Conservation (phyloP, 2,113 vertebrate species). For the Lophotis ruficrista region DNA sequence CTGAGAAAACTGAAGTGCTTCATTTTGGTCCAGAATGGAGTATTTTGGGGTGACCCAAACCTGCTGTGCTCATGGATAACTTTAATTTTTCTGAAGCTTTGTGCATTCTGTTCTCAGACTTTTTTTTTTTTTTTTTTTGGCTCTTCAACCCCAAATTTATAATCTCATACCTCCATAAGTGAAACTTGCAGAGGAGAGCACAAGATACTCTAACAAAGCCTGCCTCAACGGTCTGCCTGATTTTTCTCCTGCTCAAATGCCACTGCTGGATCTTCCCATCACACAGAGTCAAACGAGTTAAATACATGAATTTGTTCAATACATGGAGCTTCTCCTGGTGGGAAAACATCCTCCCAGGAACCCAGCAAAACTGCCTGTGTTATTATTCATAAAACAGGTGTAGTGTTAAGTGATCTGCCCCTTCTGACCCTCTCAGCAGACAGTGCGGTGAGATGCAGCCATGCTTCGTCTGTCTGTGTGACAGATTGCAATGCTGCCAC, state of each 20-base stretch:
- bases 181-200: not conserved
- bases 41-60: not conserved
- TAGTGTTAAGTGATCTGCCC: constrained; percentile 70
- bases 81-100: not conserved
- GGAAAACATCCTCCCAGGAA: constrained; percentile 61
- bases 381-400: constrained; percentile 69
- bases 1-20: not conserved
- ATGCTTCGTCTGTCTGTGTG: not conserved
- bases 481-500: constrained; percentile 49
- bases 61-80: not conserved
- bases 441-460: constrained; percentile 43
- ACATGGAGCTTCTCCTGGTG: constrained; percentile 17
- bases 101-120: not conserved
- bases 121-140: not conserved
- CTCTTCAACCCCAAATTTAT: not conserved
- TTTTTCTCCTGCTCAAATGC: not conserved
- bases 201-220: not conserved
- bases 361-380: constrained; percentile 11
- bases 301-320: constrained; percentile 51
- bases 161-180: not conserved
- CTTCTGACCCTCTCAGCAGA: constrained; percentile 56
- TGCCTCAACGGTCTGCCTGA: not conserved
- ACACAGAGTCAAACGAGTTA: constrained; percentile 46
- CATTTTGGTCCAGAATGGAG: not conserved
- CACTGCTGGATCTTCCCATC: not conserved